Evolutionary conservation across 92 coral and sea anemone genomes (phyloP).

Genomic region (Phenganax subtilis): DNA sequence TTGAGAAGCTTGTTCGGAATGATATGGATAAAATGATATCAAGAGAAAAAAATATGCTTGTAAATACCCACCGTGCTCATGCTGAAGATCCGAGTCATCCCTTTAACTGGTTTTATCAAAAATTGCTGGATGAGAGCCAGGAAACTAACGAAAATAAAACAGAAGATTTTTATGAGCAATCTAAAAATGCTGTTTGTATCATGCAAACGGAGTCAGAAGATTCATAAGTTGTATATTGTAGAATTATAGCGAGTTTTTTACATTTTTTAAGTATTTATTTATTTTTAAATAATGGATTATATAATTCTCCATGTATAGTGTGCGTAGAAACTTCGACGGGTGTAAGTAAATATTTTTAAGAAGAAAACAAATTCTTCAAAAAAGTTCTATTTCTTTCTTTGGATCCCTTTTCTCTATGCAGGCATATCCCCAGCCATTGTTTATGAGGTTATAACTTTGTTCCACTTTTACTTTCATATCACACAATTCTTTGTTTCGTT

Average conservation of each 20-base stretch:
- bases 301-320: too few relatives aligned
- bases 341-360: too few relatives aligned
- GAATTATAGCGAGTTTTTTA: not conserved
- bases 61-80: constrained; percentile 9
- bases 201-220: not conserved
- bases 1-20: constrained; percentile 15
- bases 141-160: not conserved
- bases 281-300: too few relatives aligned
- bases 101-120: constrained; percentile 40
- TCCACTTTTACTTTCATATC: too few relatives aligned
- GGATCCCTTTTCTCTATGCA: too few relatives aligned
- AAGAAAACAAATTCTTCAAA: too few relatives aligned
- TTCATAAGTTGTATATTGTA: not conserved
- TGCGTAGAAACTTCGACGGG: too few relatives aligned
- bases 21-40: constrained; percentile 35
- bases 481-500: too few relatives aligned
- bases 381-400: too few relatives aligned
- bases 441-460: too few relatives aligned
- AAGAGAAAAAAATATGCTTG: not conserved
- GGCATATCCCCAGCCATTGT: too few relatives aligned
- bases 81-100: constrained; percentile 30
- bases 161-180: not conserved
- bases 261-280: too few relatives aligned
- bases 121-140: constrained; percentile 15
- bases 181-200: not conserved